Evolutionary conservation across 2,797 vertebrate species (phyloP).

Genomic region (Eleutherodactylus coqui): DNA sequence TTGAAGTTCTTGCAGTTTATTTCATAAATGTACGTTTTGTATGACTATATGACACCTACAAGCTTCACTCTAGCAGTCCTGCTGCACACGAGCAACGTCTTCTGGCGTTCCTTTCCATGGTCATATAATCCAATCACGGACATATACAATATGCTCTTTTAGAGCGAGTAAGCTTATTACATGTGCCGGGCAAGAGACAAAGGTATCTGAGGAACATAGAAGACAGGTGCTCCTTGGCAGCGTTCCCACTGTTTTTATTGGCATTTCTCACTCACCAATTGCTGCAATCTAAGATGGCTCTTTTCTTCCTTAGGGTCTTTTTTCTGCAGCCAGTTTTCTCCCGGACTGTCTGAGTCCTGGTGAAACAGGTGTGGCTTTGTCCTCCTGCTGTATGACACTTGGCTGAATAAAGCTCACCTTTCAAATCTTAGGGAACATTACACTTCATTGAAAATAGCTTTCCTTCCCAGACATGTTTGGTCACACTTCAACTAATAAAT

Average conservation of each 20-base stretch:
- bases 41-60: not conserved
- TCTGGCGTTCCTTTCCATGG: constrained; percentile 7
- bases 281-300: constrained; percentile 63
- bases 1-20: not conserved
- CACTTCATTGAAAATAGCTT: constrained; percentile 61
- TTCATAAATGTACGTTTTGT: not conserved
- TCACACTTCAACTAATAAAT: constrained; percentile 59
- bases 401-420: constrained; percentile 62
- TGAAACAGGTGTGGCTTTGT: constrained; percentile 67
- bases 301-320: constrained; percentile 17
- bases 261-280: constrained; percentile 64
- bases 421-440: constrained; percentile 65
- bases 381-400: constrained; percentile 59
- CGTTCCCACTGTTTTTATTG: constrained; percentile 65
- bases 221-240: constrained; percentile 67
- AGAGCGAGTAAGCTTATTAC: constrained; percentile 65
- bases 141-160: constrained; percentile 52
- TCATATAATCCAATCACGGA: constrained; percentile 57
- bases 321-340: constrained; percentile 46
- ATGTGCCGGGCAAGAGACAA: constrained; percentile 61
- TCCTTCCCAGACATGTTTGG: constrained; percentile 62
- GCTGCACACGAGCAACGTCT: not conserved
- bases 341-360: constrained; percentile 40
- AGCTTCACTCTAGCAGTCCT: not conserved
- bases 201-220: constrained; percentile 60